Percentiles rank a stretch among this genome's conserved stretches.
Evolutionary conservation across 2,797 vertebrate genomes (phyloP).

Genomic region (Cuniculus paca): DNA sequence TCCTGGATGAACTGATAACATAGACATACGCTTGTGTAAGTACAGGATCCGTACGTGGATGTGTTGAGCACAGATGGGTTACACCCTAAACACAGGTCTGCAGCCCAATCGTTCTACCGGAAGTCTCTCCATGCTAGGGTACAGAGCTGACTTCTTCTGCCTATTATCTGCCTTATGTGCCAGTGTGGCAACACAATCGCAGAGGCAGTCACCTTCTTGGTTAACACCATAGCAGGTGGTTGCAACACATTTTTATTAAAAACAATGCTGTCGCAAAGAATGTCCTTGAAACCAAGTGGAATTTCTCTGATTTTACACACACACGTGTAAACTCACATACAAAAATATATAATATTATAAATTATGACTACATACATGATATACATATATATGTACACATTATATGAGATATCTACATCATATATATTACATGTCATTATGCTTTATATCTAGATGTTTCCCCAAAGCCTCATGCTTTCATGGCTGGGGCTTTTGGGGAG

Average conservation of each 20-base stretch:
- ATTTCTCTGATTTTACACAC: neutral
- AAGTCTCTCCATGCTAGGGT: neutral
- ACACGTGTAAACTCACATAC: neutral
- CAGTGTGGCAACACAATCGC: rapidly evolving
- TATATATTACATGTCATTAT: neutral
- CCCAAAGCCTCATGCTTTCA: neutral
- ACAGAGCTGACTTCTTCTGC: too few relatives aligned
- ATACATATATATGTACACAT: too few relatives aligned
- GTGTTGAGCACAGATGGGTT: neutral
- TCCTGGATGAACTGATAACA: rapidly evolving
- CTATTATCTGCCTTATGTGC: too few relatives aligned
- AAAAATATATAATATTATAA: neutral
- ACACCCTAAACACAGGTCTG: rapidly evolving
- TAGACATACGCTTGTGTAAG: rapidly evolving
- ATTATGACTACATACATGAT: too few relatives aligned
- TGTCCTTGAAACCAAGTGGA: neutral
- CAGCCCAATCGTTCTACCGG: too few relatives aligned
- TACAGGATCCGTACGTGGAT: neutral
- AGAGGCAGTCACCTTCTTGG: neutral
- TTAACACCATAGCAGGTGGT: neutral
- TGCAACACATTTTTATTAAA: neutral
- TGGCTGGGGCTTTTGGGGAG: neutral
- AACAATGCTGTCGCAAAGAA: neutral
- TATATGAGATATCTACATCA: neutral
- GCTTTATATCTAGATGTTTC: neutral